phyloP scores from a whole-genome alignment of 1,140 invertebrate genomes.

The Diorhabda elongata region DNA sequence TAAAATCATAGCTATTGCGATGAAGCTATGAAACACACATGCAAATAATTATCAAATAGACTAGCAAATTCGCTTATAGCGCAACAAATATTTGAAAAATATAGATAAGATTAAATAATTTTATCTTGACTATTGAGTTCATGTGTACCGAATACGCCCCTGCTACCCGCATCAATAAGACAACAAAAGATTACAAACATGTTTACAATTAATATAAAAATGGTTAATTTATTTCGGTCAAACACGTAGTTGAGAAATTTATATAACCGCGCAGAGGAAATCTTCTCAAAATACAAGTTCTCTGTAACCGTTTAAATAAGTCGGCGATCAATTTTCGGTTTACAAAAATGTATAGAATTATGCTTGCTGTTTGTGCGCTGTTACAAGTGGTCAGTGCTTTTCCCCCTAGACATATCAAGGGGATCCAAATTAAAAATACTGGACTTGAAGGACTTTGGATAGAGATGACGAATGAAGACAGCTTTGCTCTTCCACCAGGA shows the following conservation, averaged over 20 bases:
- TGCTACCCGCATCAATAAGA: neutral
- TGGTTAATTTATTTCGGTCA: conserved; percentile 11
- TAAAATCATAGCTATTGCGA: no score
- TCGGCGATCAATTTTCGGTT: neutral
- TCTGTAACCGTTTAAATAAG: neutral
- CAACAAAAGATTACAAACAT: conserved; percentile 13
- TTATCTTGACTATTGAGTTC: neutral
- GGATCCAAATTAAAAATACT: conserved; percentile 14
- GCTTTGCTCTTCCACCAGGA: conserved; percentile 14
- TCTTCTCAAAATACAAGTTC: neutral
- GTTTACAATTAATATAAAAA: conserved; percentile 18
- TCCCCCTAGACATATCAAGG: conserved; percentile 1
- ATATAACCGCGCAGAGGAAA: neutral
- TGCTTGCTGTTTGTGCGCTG: neutral
- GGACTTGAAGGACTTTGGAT: conserved; percentile 13
- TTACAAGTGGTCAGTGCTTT: neutral
- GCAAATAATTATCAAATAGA: no score
- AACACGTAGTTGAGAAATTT: conserved; percentile 11
- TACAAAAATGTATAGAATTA: conserved; percentile 1
- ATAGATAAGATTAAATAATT: neutral
- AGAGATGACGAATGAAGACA: conserved; percentile 18
- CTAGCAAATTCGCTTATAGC: no score
- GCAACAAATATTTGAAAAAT: no score
- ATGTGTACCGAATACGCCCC: neutral
- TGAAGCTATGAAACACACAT: no score